phyloP scores from a whole-genome alignment of 1,140 invertebrate genomes.

The Heliconius hewitsoni region DNA sequence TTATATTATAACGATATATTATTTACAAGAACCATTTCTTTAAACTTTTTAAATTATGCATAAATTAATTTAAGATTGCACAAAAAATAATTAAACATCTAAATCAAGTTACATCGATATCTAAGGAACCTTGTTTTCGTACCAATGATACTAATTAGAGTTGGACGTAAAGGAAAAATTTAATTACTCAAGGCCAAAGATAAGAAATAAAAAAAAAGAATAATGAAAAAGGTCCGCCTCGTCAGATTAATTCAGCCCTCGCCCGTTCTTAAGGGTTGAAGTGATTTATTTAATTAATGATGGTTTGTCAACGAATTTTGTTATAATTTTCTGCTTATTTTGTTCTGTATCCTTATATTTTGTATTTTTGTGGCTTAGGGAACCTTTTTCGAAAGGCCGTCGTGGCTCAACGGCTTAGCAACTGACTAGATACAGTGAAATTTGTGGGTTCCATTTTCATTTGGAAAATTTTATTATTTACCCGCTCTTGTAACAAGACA shows the following conservation, averaged over 20 bases:
- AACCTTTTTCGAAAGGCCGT: too few relatives aligned
- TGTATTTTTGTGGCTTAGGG: not conserved
- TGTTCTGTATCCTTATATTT: not conserved
- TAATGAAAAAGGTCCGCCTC: constrained; percentile 25
- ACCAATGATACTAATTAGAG: constrained; percentile 15
- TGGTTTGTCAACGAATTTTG: constrained; percentile 7
- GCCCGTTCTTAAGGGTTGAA: constrained; percentile 16
- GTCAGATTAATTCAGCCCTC: constrained; percentile 15
- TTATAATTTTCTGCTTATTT: constrained; percentile 1
- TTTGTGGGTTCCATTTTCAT: too few relatives aligned
- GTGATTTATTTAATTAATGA: constrained; percentile 32
- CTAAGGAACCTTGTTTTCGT: constrained; percentile 6
- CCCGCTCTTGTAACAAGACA: too few relatives aligned
- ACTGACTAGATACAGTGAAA: too few relatives aligned
- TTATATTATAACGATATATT: too few relatives aligned
- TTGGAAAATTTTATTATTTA: too few relatives aligned
- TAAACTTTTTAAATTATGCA: too few relatives aligned
- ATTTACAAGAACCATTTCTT: too few relatives aligned
- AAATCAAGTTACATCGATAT: not conserved
- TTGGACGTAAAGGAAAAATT: constrained; percentile 14
- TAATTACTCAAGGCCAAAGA: constrained; percentile 25
- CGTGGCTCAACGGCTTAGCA: too few relatives aligned
- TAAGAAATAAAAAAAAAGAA: constrained; percentile 25
- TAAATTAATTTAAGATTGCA: not conserved
- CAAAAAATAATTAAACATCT: not conserved